A percentile compares a stretch with the other conserved stretches of the same genome.
Evolutionary conservation across 2,888 invertebrate species (phyloP).

Genomic region (Galerucella pusilla): DNA sequence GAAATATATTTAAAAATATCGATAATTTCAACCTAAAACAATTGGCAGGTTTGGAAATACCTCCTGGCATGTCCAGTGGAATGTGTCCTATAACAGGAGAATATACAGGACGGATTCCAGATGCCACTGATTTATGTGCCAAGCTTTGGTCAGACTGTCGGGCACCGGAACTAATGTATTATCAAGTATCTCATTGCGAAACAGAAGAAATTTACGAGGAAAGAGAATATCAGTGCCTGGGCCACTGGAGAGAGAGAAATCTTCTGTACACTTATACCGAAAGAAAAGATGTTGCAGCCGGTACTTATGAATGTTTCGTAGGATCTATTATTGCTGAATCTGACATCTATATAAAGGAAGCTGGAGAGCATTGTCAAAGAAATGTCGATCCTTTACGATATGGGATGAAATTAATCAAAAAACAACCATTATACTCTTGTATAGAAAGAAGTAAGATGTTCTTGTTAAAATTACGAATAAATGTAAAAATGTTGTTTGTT

Average conservation of each 20-base stretch:
- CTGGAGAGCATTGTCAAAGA: conserved; percentile 73
- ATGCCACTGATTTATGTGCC: conserved; percentile 70
- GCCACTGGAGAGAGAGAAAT: conserved; percentile 74
- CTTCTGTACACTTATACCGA: conserved; percentile 74
- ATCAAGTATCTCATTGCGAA: conserved; percentile 72
- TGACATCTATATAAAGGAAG: conserved; percentile 75
- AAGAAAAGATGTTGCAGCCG: conserved; percentile 70
- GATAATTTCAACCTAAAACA: neutral
- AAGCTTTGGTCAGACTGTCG: conserved; percentile 75
- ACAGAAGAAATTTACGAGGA: conserved; percentile 73
- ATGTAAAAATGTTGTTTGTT: conserved; percentile 2
- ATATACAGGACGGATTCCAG: conserved; percentile 74
- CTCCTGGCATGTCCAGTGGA: conserved; percentile 50
- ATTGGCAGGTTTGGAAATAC: conserved; percentile 48
- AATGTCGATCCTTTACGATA: conserved; percentile 69
- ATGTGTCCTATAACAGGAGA: conserved; percentile 75
- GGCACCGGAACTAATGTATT: conserved; percentile 75
- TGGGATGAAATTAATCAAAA: conserved; percentile 73
- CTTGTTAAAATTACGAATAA: neutral
- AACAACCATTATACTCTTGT: conserved; percentile 59
- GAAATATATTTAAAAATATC: conserved; percentile 6
- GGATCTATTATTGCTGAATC: conserved; percentile 70
- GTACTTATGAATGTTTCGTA: conserved; percentile 75
- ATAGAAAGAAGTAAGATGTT: conserved; percentile 46
- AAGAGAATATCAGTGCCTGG: conserved; percentile 73